Evolutionary conservation across 2,113 vertebrate species (phyloP).

Genomic region (Stictonetta naevosa): DNA sequence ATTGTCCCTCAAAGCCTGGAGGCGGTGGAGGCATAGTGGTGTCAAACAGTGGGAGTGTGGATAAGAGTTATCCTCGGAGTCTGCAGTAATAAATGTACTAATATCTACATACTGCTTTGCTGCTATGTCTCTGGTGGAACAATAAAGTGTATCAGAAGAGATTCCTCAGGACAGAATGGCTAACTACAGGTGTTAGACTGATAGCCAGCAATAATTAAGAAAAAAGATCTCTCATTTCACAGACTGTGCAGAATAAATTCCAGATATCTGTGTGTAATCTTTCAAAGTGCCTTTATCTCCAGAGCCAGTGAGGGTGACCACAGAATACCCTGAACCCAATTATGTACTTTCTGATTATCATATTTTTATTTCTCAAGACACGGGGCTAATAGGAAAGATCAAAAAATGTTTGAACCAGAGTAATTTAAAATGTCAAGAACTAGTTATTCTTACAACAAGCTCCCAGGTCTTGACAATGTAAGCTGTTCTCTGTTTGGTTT

Average conservation of each 20-base stretch:
- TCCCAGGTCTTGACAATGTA: slow-evolving; percentile 18
- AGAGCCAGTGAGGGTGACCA: slow-evolving; percentile 32
- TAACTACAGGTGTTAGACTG: slow-evolving; percentile 64
- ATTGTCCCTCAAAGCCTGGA: fast-evolving
- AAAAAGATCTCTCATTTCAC: slow-evolving; percentile 68
- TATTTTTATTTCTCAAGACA: slow-evolving; percentile 65
- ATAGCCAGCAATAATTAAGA: slow-evolving; percentile 64
- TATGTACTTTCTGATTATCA: slow-evolving; percentile 47
- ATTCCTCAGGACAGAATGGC: slow-evolving; percentile 50
- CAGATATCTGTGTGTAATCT: slow-evolving; percentile 45
- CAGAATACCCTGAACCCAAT: slow-evolving; percentile 60
- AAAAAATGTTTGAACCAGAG: slow-evolving; percentile 59
- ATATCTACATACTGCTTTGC: background rate
- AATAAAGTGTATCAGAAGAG: slow-evolving; percentile 9
- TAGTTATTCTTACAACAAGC: slow-evolving; percentile 52
- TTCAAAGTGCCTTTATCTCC: slow-evolving; percentile 50
- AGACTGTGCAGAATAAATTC: slow-evolving; percentile 62
- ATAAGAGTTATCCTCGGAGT: fast-evolving
- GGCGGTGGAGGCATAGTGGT: fast-evolving
- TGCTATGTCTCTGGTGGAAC: background rate
- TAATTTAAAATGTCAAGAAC: slow-evolving; percentile 67
- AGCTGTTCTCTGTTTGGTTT: slow-evolving; percentile 54
- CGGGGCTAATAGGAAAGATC: slow-evolving; percentile 55
- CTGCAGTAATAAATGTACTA: background rate
- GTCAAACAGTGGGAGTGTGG: fast-evolving